Percentiles rank a stretch among this genome's conserved stretches.
phyloP scores from a whole-genome alignment of 2,797 vertebrate species.

The Emydoidea blandingii region DNA sequence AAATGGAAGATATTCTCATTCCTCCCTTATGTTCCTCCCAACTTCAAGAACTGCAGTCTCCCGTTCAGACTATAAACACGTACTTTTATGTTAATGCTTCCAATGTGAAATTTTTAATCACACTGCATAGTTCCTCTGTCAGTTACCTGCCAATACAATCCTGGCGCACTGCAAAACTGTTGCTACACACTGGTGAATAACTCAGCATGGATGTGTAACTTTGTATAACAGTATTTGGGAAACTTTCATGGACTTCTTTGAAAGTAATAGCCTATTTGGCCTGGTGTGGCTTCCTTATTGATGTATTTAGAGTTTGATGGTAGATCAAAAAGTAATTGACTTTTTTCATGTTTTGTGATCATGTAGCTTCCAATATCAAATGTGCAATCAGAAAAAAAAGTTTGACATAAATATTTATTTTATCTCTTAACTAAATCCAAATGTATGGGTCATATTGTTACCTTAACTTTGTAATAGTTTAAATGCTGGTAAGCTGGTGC shows the following conservation, averaged over 20 bases:
- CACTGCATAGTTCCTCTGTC: constrained; percentile 76
- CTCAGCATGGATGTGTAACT: constrained; percentile 82
- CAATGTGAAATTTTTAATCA: constrained; percentile 79
- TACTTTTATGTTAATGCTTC: constrained; percentile 79
- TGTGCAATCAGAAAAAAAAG: constrained; percentile 85
- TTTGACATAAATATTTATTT: constrained; percentile 85
- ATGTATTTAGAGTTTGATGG: constrained; percentile 85
- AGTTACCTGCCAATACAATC: constrained; percentile 74
- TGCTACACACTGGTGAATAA: constrained; percentile 76
- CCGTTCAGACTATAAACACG: constrained; percentile 65
- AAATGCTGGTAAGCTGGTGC: constrained; percentile 83
- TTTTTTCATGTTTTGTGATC: constrained; percentile 88
- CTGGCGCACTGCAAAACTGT: constrained; percentile 77
- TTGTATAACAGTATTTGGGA: constrained; percentile 77
- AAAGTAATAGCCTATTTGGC: constrained; percentile 74
- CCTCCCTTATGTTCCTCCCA: constrained; percentile 77
- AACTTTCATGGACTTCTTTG: constrained; percentile 75
- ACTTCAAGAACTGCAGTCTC: constrained; percentile 74
- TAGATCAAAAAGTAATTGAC: constrained; percentile 88
- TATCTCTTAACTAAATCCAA: constrained; percentile 79
- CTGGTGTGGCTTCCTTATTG: constrained; percentile 86
- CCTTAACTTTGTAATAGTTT: constrained; percentile 71
- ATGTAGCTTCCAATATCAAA: constrained; percentile 90
- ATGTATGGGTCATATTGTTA: constrained; percentile 77
- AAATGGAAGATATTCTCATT: constrained; percentile 79